phyloP scores from a whole-genome alignment of 2,113 vertebrate genomes.

The Numenius arquata region DNA sequence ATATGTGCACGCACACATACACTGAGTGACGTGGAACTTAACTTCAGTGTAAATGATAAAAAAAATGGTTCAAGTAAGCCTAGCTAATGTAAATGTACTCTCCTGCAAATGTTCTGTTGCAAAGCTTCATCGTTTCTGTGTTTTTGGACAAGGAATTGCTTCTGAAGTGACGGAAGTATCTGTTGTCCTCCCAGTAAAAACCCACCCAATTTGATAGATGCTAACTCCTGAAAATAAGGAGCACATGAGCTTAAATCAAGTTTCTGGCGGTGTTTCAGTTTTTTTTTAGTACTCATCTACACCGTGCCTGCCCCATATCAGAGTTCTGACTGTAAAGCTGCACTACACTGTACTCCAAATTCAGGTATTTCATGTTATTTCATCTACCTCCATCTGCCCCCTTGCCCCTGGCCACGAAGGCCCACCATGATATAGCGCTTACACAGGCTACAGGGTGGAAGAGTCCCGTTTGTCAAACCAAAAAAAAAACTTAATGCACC shows the following conservation, averaged over 20 bases:
- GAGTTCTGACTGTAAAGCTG: not conserved
- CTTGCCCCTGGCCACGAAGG: not conserved
- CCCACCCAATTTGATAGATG: not conserved
- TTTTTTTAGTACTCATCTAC: not conserved
- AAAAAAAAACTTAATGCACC: not conserved
- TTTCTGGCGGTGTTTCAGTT: not conserved
- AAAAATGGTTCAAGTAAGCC: not conserved
- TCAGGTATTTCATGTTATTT: not conserved
- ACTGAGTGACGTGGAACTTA: fast-evolving
- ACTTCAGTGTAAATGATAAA: not conserved
- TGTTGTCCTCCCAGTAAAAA: not conserved
- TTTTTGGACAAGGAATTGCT: not conserved
- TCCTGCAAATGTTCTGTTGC: not conserved
- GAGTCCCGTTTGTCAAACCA: not conserved
- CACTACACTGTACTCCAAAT: not conserved
- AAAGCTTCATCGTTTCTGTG: not conserved
- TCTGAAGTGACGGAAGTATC: not conserved
- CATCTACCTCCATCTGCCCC: not conserved
- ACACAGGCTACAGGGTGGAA: not conserved
- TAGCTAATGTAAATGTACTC: not conserved
- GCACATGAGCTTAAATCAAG: not conserved
- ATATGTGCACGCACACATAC: not conserved
- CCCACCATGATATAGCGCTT: not conserved
- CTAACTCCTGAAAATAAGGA: not conserved
- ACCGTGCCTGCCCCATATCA: not conserved